Base-by-base conservation (phyloP, 1,140 invertebrate species). In the Ditylenchus dipsaci region DNA sequence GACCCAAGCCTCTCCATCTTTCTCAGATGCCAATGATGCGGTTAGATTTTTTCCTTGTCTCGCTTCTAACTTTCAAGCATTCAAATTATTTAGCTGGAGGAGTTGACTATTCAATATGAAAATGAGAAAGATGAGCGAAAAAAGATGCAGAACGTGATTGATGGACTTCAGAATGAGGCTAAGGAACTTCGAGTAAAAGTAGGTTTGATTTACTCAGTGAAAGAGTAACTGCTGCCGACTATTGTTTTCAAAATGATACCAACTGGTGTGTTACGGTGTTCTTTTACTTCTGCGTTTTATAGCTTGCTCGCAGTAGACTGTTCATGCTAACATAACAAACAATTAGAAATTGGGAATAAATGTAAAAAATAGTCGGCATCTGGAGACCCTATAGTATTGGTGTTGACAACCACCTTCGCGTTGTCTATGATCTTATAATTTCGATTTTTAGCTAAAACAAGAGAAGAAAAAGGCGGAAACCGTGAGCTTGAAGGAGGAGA, bases 381-480 rank as follows among this genome's bases (percentile, higher is more conserved):
- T n/a, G n/a, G n/a, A n/a, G n/a, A n/a, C n/a, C n/a, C n/a, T n/a
- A n/a, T n/a, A n/a, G n/a, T n/a, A n/a, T n/a, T n/a, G n/a, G n/a
- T n/a, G n/a, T n/a, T n/a, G n/a, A n/a, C n/a, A n/a, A n/a, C n/a
- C n/a, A n/a, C n/a, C n/a, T n/a, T n/a, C n/a, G n/a, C 11, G 11
- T 11, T 38, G 11, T 38, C 11, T 38, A 38, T 26, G 15, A 3
- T 53, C 15, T 53, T 53, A 26, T 7, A 3, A 17, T 23, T 63
- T 7, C 15, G 27, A 27, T 67, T 67, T 38, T 67, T 23, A 68
- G 60, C 17, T 67, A n/a, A 30, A 71, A 42, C 26, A 68, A 19
- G 63, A 38, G 29, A 68, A 68, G 64, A 71, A 26, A 0, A 43
- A 45, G 42, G 11, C 21, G 7, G 19, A 68, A 66, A 56, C 33